phyloP scores from a whole-genome alignment of 2,888 invertebrate species.

The Cheiracanthium punctorium region DNA sequence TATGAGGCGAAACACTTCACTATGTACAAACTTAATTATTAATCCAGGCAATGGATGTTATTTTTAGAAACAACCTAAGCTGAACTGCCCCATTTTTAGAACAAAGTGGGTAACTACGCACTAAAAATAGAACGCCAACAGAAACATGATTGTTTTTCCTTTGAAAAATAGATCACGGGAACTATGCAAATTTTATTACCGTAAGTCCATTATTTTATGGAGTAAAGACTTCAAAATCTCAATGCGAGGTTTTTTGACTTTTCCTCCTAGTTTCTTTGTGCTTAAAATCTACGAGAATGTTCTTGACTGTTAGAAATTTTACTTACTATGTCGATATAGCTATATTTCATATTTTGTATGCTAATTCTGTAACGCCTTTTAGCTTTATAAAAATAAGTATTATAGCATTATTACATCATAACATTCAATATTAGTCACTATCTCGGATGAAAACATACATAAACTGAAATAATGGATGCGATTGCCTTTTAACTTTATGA shows the following conservation, averaged over 20 bases:
- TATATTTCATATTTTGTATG: no score
- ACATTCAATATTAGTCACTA: no score
- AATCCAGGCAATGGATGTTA: background rate
- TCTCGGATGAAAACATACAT: no score
- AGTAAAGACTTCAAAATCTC: conserved; percentile 22
- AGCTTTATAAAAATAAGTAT: no score
- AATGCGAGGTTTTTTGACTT: background rate
- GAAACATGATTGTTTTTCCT: conserved; percentile 7
- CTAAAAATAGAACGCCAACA: conserved; percentile 40
- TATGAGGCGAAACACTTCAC: background rate
- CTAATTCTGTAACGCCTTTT: no score
- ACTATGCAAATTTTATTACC: conserved; percentile 50
- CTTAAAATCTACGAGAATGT: no score
- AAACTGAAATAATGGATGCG: no score
- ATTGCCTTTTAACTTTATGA: no score
- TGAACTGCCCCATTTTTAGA: conserved; percentile 35
- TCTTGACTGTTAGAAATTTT: no score
- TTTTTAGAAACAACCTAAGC: conserved; percentile 28
- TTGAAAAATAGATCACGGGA: conserved; percentile 18
- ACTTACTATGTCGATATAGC: no score
- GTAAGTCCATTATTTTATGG: conserved; percentile 1
- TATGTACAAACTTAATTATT: background rate
- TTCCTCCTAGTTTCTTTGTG: no score
- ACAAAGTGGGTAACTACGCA: background rate
- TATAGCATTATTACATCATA: no score